These are phyloP conservation scores for Steinernema hermaphroditum DNA, from an alignment of 2,888 invertebrate species.

Conservation along the genomic window DNA sequence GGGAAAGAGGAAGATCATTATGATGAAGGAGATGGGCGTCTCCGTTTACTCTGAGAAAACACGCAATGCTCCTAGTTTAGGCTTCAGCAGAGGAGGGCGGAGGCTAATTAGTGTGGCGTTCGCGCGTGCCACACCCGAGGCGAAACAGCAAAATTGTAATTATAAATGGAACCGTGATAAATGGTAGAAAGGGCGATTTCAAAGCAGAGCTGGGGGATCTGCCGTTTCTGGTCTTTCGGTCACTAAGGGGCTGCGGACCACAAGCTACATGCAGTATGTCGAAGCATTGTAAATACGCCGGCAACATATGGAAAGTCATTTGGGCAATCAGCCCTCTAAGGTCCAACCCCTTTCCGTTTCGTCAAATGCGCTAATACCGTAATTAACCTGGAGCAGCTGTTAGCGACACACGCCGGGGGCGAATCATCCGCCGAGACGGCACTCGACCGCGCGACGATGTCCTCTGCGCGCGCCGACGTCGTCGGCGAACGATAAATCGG, in stretches of 20 bases:
- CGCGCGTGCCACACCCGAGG: conserved; percentile 26
- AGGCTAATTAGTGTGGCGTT: conserved; percentile 28
- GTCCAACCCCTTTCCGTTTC: neutral
- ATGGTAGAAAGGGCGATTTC: neutral
- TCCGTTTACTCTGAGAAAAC: neutral
- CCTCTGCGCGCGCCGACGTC: neutral
- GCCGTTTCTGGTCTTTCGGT: neutral
- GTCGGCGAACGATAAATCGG: conserved; percentile 22
- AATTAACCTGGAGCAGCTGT: conserved; percentile 27
- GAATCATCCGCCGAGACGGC: neutral
- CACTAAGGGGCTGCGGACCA: conserved; percentile 8
- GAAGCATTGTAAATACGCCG: neutral
- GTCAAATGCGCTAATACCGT: conserved; percentile 28
- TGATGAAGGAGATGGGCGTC: neutral
- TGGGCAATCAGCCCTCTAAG: neutral
- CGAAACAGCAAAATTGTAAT: conserved; percentile 30
- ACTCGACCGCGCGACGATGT: neutral
- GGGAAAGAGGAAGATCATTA: neutral
- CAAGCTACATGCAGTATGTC: neutral
- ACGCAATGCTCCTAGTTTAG: conserved; percentile 25
- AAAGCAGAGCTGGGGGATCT: neutral
- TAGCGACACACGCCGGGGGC: conserved; percentile 15
- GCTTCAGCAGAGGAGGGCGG: conserved; percentile 24
- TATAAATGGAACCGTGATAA: conserved; percentile 27
- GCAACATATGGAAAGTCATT: neutral